phyloP scores from a whole-genome alignment of 2,113 vertebrate genomes.

The Hiodon alosoides region DNA sequence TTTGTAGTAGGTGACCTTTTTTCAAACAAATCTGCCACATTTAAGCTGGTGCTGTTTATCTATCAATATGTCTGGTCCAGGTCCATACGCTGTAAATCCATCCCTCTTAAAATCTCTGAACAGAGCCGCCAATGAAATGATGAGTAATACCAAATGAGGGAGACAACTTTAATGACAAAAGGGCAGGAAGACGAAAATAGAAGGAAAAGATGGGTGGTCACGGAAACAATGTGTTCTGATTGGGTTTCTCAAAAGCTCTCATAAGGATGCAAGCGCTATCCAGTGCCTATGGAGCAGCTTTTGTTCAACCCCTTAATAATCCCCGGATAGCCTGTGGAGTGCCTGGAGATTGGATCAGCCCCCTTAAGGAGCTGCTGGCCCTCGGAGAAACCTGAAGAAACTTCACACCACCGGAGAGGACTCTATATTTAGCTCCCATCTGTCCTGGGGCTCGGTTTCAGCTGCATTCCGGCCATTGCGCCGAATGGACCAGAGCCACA shows the following conservation, averaged over 20 bases:
- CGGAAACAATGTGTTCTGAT: not conserved
- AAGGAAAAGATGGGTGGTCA: no score
- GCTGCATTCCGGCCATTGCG: slow-evolving; percentile 16
- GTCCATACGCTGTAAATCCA: no score
- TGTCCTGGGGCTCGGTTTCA: slow-evolving; percentile 46
- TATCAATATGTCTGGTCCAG: no score
- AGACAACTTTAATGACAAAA: not conserved
- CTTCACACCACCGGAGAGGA: slow-evolving; percentile 45
- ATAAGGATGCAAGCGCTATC: not conserved
- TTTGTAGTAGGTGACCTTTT: no score
- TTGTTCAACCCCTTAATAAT: not conserved
- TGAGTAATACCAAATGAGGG: not conserved
- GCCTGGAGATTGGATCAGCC: slow-evolving; percentile 15
- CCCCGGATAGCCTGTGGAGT: not conserved
- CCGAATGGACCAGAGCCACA: not conserved
- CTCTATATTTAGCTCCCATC: slow-evolving; percentile 66
- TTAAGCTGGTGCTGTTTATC: no score
- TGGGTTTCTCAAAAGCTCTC: not conserved
- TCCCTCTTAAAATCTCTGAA: no score
- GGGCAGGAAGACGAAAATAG: no score
- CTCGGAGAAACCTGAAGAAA: slow-evolving; percentile 43
- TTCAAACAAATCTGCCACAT: no score
- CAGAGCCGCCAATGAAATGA: not conserved
- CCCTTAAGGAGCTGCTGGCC: slow-evolving; percentile 36
- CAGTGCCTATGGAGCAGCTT: not conserved